Evolutionary conservation across 2,797 vertebrate genomes (phyloP), one percentile per base, ranked within the genome.

Genomic region (Myotis daubentonii): DNA sequence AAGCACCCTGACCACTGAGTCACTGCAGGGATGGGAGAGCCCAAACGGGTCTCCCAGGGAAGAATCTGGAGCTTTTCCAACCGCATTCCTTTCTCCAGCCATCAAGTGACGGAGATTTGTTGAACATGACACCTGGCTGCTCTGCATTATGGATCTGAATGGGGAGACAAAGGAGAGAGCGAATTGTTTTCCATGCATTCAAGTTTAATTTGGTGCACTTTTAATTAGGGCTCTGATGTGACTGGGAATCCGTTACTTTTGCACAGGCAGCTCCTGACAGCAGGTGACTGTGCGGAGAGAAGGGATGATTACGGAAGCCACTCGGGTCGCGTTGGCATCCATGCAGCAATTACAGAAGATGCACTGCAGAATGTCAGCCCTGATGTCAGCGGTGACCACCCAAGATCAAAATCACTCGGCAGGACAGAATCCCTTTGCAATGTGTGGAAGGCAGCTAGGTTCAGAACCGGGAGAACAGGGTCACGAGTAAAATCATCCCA

Each of bases 171-270:
- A 98, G 97, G 97, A 97, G 93, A 95, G 65, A 98, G 96, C 96
- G 98, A 98, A 98, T 98, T 98, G 98, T 98, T 98, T 98, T 95
- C 97, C 96, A 47, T 96, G 96, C 96, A 96, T 97, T 97, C 83
- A 19, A 86, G 91, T 98, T 98, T 98, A 97, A 98, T 98, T 97
- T 41, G 60, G 96, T 70, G 72, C 90, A 93, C 87, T 98, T 98
- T 98, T 98, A 98, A 98, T 98, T 97, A 98, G 97, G 91, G 75
- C 95, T 97, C 89, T 94, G 68, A 97, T 96, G 94, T 89, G 82
- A 97, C 97, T 97, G 80, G 55, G 92, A 97, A 97, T 98, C 97
- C 95, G 97, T 96, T 97, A 92, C 97, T 97, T 98, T 71, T 96
- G 70, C 94, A 92, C 94, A 96, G 89, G 71, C 94, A 93, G 96